These are phyloP conservation scores for Pterocles orientalis DNA, from an alignment of 2,113 vertebrate species.

Conservation along the genomic window DNA sequence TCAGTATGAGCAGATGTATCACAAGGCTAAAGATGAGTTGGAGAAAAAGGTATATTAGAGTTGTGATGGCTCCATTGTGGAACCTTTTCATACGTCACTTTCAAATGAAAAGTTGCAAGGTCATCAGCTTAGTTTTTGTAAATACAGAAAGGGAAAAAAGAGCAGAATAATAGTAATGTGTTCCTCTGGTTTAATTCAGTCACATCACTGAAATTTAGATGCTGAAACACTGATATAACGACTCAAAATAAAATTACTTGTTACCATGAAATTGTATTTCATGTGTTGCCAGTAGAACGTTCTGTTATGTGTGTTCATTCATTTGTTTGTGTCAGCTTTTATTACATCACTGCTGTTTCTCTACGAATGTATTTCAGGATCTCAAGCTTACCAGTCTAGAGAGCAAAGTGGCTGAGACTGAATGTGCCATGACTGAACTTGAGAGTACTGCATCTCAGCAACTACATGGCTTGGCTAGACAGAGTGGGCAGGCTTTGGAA, in stretches of 20 bases:
- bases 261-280: neutral
- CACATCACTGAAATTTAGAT: neutral
- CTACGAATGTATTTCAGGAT: constrained; percentile 72
- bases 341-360: neutral
- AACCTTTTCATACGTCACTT: neutral
- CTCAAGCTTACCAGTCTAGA: constrained; percentile 77
- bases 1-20: constrained; percentile 81
- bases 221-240: neutral
- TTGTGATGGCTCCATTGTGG: neutral
- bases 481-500: constrained; percentile 83
- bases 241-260: neutral
- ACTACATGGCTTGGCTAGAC: constrained; percentile 82
- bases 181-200: neutral
- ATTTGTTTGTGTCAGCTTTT: neutral
- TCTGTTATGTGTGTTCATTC: neutral
- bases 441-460: constrained; percentile 82
- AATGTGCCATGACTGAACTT: constrained; percentile 79
- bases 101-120: neutral
- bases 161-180: neutral
- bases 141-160: neutral
- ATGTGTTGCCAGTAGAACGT: neutral
- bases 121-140: neutral
- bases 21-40: constrained; percentile 82
- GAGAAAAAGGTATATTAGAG: constrained; percentile 83
- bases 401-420: constrained; percentile 77